Base-by-base conservation (phyloP, 2,113 vertebrate species). In the human (Homo sapiens) region DNA sequence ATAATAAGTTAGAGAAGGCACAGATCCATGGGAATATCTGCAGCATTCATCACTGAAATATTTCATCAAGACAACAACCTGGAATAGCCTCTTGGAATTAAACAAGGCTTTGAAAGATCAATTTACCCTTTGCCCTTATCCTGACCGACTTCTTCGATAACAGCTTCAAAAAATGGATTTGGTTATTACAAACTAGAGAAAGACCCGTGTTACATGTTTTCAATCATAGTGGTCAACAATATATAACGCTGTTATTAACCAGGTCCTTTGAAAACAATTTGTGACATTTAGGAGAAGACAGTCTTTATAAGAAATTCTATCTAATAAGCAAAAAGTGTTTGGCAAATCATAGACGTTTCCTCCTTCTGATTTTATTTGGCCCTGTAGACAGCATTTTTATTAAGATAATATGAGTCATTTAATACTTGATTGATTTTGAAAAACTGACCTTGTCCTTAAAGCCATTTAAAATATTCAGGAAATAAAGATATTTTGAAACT, bases 371-470 rank as follows among this genome's bases (percentile, higher is more conserved):
- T 89, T 88, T 90, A 16, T 94, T 96, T 90, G 64, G 12, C 64
- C 66, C 55, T 73, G 22, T 45, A 95, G 48, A 48, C 55, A 64
- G n/a, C 14, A 23, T 66, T 55, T 97, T 92, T 89, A 81, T 90
- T 96, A 96, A 95, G 68, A 45, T 93, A 86, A 79, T 89, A 22
- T 50, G 64, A 92, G 5, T 96, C 81, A 81, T 91, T 93, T 84
- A 81, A 13, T 97, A 82, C 32, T 96, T 93, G 48, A 93, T 55
- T 89, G 25, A 61, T 79, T 95, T 89, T 82, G 32, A 91, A 92
- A 96, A 94, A 72, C 23, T 93, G 43, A 18, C 50, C 25, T 90
- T 89, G 73, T 94, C 18, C 88, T 94, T 84, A 97, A 96, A 89
- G 18, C 27, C 72, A 59, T 45, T 90, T 96, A 86, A 96, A 88